Evolutionary conservation across 2,113 vertebrate species (phyloP).

Genomic region (Phaethornis superciliosus): DNA sequence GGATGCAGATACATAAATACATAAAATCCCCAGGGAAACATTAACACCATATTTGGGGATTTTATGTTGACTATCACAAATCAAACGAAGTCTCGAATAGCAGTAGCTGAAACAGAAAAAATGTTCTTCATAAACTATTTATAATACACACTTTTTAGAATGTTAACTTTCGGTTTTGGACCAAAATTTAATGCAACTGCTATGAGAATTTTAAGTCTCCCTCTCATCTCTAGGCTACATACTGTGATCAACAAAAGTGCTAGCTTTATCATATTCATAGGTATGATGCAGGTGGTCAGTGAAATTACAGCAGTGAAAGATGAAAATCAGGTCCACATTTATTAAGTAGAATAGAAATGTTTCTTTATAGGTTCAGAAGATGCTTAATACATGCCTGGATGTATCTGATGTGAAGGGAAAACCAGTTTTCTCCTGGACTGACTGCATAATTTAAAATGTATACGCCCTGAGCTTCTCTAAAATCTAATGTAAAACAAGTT

Average conservation of each 20-base stretch:
- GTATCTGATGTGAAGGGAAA: neutral
- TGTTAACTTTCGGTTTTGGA: constrained; percentile 43
- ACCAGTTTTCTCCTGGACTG: neutral
- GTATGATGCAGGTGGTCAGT: neutral
- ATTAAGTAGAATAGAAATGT: neutral
- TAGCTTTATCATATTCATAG: neutral
- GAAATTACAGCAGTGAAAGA: neutral
- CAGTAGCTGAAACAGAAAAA: neutral
- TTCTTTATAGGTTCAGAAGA: neutral
- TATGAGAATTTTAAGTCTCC: constrained; percentile 24
- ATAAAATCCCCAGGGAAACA: neutral
- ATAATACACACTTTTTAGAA: constrained; percentile 21
- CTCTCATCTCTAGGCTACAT: neutral
- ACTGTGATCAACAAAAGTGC: neutral
- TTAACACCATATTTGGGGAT: neutral
- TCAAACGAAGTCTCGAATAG: neutral
- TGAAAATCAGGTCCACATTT: neutral
- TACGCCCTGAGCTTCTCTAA: neutral
- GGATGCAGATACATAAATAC: neutral
- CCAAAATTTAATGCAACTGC: constrained; percentile 26
- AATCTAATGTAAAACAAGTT: neutral
- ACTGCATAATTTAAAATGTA: neutral
- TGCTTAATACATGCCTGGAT: neutral
- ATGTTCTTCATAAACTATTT: constrained; percentile 29
- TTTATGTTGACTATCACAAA: constrained; percentile 14